Evolutionary conservation across 2,888 invertebrate species (phyloP).

Genomic region (Callimorpha dominula): DNA sequence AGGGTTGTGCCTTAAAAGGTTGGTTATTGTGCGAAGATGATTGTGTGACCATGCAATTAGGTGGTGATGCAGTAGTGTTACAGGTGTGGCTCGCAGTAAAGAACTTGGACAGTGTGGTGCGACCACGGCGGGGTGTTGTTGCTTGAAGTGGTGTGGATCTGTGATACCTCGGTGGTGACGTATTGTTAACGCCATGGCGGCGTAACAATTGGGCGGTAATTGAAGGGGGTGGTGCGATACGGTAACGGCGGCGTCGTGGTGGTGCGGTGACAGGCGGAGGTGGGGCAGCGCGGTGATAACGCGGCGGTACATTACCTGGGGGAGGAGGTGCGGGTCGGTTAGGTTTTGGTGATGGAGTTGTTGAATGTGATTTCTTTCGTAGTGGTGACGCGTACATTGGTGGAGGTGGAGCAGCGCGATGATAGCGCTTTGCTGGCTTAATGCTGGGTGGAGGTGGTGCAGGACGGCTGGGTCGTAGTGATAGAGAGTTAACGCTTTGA

Average conservation of each 20-base stretch:
- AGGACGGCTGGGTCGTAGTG: slow-evolving; percentile 3
- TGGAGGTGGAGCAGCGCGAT: neutral
- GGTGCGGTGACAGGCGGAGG: neutral
- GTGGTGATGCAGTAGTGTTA: neutral
- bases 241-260: neutral
- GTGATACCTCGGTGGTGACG: neutral
- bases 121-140: neutral
- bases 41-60: neutral
- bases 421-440: neutral
- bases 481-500: neutral
- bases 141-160: neutral
- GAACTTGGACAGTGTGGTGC: neutral
- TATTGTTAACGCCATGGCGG: neutral
- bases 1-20: neutral
- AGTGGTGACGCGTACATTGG: neutral
- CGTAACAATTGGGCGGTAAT: neutral
- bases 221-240: neutral
- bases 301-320: neutral
- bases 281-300: neutral
- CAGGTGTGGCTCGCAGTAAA: neutral
- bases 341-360: neutral
- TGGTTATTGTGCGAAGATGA: neutral
- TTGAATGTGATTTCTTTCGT: neutral
- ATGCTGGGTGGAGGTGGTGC: neutral
- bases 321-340: slow-evolving; percentile 7